Percentiles rank a stretch among this genome's conserved stretches.
phyloP scores from a whole-genome alignment of 2,797 vertebrate species.

The Melanotaenia trifasciata region DNA sequence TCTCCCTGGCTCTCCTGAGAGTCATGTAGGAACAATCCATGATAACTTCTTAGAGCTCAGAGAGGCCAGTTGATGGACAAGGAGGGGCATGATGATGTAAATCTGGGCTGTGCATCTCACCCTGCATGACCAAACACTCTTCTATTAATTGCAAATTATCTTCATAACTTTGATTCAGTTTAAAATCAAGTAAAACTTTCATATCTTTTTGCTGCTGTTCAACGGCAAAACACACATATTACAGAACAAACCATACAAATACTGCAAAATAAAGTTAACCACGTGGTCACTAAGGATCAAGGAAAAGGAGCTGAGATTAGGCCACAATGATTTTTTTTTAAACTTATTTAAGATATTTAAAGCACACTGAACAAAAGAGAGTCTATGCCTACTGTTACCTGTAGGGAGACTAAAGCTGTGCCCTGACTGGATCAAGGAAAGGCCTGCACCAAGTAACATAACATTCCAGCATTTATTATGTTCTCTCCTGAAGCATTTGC shows the following conservation, averaged over 20 bases:
- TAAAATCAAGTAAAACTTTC: neutral
- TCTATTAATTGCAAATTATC: neutral
- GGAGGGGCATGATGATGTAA: constrained; percentile 3
- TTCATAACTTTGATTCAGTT: neutral
- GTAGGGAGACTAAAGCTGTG: neutral
- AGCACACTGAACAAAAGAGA: neutral
- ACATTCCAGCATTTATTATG: too few relatives aligned
- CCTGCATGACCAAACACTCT: neutral
- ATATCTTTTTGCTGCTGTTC: neutral
- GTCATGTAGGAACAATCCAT: constrained; percentile 14
- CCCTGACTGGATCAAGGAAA: neutral
- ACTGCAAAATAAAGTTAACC: neutral
- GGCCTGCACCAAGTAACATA: neutral
- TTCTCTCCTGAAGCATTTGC: neutral
- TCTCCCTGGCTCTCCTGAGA: constrained; percentile 31
- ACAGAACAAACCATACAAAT: neutral
- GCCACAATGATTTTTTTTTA: neutral
- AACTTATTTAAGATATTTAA: neutral
- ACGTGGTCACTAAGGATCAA: neutral
- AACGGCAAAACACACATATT: neutral
- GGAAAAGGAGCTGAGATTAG: neutral
- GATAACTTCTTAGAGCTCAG: constrained; percentile 28
- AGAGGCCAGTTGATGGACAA: constrained; percentile 9
- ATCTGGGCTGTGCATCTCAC: neutral
- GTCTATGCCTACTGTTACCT: neutral